Base-by-base conservation (phyloP, 2,888 invertebrate genomes). In the Dyspetes luteomarginatus region DNA sequence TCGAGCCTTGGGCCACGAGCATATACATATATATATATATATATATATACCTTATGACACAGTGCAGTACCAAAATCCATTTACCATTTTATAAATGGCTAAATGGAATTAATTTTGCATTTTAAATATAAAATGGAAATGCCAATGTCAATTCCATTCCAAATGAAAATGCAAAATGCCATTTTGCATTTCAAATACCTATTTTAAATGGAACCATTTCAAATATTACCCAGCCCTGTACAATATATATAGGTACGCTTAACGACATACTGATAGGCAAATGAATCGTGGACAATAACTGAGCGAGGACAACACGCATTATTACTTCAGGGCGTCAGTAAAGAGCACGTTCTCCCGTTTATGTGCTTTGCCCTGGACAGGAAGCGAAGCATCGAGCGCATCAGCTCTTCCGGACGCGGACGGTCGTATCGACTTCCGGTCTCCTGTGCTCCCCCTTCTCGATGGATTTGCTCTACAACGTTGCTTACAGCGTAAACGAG, bases 361-460 rank as follows among this genome's bases (percentile, higher is more conserved):
- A 24, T 50, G 64, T 22, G 19, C 24, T 67, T 48, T 24, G 65
- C 55, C 74, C 68, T 65, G 68, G 56, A 82, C 87, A 87, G 90
- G 90, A 90, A 90, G 86, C 82, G 83, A 84, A 71, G 85, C 86
- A 88, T 87, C 84, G 83, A 87, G 87, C 88, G 86, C 88, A 87
- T 88, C 89, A 86, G 84, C 73, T 84, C 86, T 89, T 89, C 89
- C 90, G 89, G 88, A 84, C 71, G 82, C 67, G 82, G 81, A 82
- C 84, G 71, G 80, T 86, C 82, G 81, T 81, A 76, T 81, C 79
- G 74, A 79, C 85, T 89, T 89, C 90, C 89, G 87, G 87, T 84
- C 84, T 74, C 81, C 83, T 84, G 83, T 81, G 71, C 76, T 78
- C 50, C 81, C 62, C 65, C 56, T 17, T 15, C 12, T 9, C 41